phyloP scores from a whole-genome alignment of 2,797 vertebrate genomes.

The Acanthornis magna region DNA sequence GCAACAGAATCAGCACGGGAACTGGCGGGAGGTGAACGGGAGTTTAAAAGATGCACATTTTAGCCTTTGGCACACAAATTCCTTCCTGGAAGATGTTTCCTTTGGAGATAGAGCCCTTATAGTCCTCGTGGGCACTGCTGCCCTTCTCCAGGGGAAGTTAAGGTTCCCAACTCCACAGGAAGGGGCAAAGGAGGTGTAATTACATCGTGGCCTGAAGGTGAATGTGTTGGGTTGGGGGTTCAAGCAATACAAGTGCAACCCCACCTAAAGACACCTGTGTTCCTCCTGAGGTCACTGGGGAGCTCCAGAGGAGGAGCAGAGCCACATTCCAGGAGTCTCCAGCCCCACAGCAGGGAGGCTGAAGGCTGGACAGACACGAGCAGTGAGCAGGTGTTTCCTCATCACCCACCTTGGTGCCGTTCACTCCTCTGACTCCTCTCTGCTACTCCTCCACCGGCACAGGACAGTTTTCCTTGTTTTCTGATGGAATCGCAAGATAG shows the following conservation, averaged over 20 bases:
- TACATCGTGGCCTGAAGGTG: background rate
- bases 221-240: background rate
- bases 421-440: background rate
- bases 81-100: background rate
- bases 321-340: background rate
- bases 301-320: background rate
- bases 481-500: conserved; percentile 93
- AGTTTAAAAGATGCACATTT: background rate
- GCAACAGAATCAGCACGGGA: fast-evolving
- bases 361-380: background rate
- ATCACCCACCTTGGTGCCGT: conserved; percentile 46
- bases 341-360: background rate
- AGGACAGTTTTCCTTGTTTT: conserved; percentile 89
- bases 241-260: background rate
- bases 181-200: background rate
- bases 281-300: background rate
- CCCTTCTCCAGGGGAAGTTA: background rate
- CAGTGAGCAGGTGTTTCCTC: background rate
- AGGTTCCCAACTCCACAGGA: background rate
- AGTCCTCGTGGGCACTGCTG: background rate
- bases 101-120: background rate
- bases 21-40: fast-evolving
- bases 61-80: background rate
- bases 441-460: conserved; percentile 88
- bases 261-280: background rate